These are phyloP conservation scores for Gymnocypris eckloni DNA, from an alignment of 2,797 vertebrate species.

Conservation along the genomic window DNA sequence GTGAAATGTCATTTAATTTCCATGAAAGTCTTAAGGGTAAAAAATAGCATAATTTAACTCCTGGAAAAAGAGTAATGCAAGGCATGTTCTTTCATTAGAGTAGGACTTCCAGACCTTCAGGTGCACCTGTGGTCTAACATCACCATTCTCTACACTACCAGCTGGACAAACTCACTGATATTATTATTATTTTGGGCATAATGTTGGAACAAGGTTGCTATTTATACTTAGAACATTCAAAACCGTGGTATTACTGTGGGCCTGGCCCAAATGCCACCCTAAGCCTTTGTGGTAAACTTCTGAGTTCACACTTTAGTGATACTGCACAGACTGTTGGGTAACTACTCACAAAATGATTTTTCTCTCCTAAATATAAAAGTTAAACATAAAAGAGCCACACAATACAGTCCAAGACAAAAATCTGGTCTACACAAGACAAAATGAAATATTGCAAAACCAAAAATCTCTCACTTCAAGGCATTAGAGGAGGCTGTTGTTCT, in stretches of 20 bases:
- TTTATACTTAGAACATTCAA: conserved; percentile 22
- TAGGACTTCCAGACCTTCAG: neutral
- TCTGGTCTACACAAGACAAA: neutral
- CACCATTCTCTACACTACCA: neutral
- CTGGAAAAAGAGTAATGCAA: neutral
- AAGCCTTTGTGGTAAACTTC: neutral
- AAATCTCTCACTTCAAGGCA: conserved; percentile 1
- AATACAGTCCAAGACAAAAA: neutral
- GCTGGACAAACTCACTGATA: conserved; percentile 60
- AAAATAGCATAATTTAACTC: too few species aligned
- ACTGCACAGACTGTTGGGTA: neutral
- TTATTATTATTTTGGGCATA: conserved; percentile 44
- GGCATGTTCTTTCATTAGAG: neutral
- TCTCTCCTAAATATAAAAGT: neutral
- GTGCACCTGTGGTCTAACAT: neutral
- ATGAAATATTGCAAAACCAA: neutral
- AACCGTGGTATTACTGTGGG: conserved; percentile 13
- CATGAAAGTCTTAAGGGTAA: neutral
- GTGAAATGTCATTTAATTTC: too few species aligned
- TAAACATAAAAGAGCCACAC: neutral
- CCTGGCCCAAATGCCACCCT: neutral
- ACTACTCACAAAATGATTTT: neutral
- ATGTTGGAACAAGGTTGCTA: conserved; percentile 58
- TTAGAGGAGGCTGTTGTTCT: neutral
- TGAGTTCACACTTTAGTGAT: neutral